Percentiles rank a stretch among this genome's conserved stretches.
These are phyloP conservation scores for Austrofundulus limnaeus DNA, from an alignment of 2,113 vertebrate genomes.

Conservation along the genomic window DNA sequence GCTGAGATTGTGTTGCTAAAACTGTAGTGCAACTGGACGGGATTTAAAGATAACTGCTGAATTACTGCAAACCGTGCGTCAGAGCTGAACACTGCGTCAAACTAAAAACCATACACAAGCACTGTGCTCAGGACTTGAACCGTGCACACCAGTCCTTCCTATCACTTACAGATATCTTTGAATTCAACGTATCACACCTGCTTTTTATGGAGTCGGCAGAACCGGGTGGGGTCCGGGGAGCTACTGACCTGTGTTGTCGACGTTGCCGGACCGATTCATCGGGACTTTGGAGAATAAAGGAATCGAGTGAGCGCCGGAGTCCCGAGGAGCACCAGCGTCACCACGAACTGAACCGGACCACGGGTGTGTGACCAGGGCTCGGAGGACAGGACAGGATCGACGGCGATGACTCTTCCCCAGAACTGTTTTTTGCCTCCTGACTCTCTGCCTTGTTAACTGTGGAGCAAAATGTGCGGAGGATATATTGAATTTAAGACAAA, in stretches of 20 bases:
- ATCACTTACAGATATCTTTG: conserved; percentile 40
- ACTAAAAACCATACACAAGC: conserved; percentile 51
- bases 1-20: conserved; percentile 29
- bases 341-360: conserved; percentile 19
- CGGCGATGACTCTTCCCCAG: conserved; percentile 25
- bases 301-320: too few species aligned
- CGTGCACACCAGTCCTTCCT: conserved; percentile 48
- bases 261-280: background rate
- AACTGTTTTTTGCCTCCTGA: conserved; percentile 53
- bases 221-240: background rate
- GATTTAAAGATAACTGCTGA: conserved; percentile 37
- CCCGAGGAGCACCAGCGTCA: conserved; percentile 25
- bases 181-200: conserved; percentile 42
- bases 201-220: conserved; percentile 51
- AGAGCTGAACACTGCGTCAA: conserved; percentile 57
- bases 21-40: conserved; percentile 24
- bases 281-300: conserved; percentile 37
- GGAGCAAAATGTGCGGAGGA: conserved; percentile 44
- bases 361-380: conserved; percentile 9
- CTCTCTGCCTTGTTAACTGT: conserved; percentile 53
- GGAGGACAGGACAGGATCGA: conserved; percentile 13
- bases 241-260: too few species aligned
- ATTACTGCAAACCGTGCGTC: conserved; percentile 51
- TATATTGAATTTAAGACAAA: conserved; percentile 47
- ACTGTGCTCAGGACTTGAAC: conserved; percentile 67